Evolutionary conservation across 2,797 vertebrate species (phyloP), one percentile per base, ranked within the genome.

Genomic region (Staurois parvus): DNA sequence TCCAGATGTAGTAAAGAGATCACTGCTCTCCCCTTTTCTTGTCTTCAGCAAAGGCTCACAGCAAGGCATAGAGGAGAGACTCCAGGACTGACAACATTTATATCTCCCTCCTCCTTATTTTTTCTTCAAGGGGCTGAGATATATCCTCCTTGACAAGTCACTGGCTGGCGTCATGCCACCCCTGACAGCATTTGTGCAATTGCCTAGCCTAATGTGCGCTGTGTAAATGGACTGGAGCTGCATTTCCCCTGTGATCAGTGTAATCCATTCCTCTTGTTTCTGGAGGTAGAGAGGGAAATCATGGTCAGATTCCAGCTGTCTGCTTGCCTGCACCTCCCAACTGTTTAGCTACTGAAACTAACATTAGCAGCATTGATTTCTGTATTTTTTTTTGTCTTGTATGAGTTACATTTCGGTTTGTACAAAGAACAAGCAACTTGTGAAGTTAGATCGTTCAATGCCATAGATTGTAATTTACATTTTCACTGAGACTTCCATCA

Each of bases 71-170:
- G 30, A 74, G 21, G 21, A 40, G 12, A 67, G 68, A 40, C 73
- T n/a, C 67, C 30, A 72, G 45, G 32, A 24, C 68, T 81, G 66
- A n/a, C 40, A 66, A 76, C 40, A 68, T 81, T 26, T 76, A 75
- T 80, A 64, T 11, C 10, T 68, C 69, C 13, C 42, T n/a, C 32
- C 59, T 66, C 69, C 52, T 73, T 81, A 17, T 67, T 81, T 75
- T 59, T 34, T 37, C 8, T 37, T 42, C 37, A 42, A 64, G 72
- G 83, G 77, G 84, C 84, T 85, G 84, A 81, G 78, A 85, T 68
- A 85, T 68, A 28, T 74, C 70, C 11, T 28, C 48, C 15, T 10
- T 85, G 77, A 64, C 62, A 73, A 68, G 70, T 68, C 66, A 62
- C 28, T 70, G 64, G 52, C 72, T 85, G 84, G 77, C 62, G 66